phyloP scores from a whole-genome alignment of 2,888 invertebrate species.

The Schizotus pectinicornis region DNA sequence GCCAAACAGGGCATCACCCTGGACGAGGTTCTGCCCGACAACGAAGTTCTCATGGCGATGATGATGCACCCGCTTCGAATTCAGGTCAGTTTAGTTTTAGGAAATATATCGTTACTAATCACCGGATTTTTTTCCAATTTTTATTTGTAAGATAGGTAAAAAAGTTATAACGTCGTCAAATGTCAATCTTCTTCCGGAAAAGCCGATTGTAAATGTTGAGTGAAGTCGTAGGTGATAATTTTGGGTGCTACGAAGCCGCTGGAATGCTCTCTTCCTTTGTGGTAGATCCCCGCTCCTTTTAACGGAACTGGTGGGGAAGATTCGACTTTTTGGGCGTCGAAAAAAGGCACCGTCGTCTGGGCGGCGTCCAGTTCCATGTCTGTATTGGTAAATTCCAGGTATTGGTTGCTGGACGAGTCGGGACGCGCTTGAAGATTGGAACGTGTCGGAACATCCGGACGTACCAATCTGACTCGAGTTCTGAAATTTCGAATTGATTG shows the following conservation, averaged over 20 bases:
- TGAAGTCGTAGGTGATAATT: constrained; percentile 76
- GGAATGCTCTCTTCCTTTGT: constrained; percentile 72
- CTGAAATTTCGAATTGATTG: background rate
- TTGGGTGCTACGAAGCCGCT: constrained; percentile 81
- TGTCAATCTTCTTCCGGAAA: constrained; percentile 35
- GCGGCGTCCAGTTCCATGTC: constrained; percentile 77
- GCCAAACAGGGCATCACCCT: constrained; percentile 79
- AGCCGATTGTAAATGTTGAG: constrained; percentile 66
- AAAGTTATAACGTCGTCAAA: too few relatives aligned
- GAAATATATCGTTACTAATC: background rate
- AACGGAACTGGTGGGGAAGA: constrained; percentile 71
- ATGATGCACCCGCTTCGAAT: constrained; percentile 91
- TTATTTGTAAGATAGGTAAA: too few relatives aligned
- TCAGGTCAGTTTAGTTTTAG: constrained; percentile 71
- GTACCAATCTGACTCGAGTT: constrained; percentile 36
- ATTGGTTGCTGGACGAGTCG: constrained; percentile 60
- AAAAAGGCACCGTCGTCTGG: constrained; percentile 82
- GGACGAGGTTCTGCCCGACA: constrained; percentile 79
- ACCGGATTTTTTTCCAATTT: background rate
- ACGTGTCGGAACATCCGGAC: background rate
- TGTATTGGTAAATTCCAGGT: constrained; percentile 61
- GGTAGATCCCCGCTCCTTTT: constrained; percentile 78
- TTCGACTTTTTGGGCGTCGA: constrained; percentile 77
- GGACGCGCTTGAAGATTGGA: background rate
- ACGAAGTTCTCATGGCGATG: constrained; percentile 81